Percentiles rank a stretch among this genome's conserved stretches.
Evolutionary conservation across 2,113 vertebrate species (phyloP).

Genomic region (Thamnophis sirtalis): DNA sequence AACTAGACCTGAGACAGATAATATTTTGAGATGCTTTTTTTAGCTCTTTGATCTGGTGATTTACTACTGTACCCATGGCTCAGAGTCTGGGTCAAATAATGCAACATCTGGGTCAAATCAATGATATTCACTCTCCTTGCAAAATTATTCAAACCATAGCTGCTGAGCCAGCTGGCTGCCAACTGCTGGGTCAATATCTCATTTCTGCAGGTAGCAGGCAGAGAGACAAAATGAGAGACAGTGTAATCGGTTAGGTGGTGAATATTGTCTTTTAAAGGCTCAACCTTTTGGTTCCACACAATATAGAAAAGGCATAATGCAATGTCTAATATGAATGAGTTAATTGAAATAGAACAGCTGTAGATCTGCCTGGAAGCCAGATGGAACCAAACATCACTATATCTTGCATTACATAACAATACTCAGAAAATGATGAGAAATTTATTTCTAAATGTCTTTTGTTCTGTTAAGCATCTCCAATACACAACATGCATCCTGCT

Average conservation of each 20-base stretch:
- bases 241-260: background rate
- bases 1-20: background rate
- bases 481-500: background rate
- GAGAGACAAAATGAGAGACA: background rate
- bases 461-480: background rate
- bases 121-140: constrained; percentile 4
- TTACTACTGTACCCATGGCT: background rate
- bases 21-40: constrained; percentile 17
- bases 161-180: constrained; percentile 13
- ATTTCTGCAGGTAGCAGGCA: background rate
- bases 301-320: constrained; percentile 6
- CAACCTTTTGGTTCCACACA: constrained; percentile 2
- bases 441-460: background rate
- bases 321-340: constrained; percentile 1
- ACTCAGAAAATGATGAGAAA: background rate
- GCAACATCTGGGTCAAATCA: constrained; percentile 27
- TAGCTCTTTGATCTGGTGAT: constrained; percentile 7
- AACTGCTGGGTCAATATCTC: constrained; percentile 16
- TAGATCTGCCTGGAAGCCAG: background rate
- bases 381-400: background rate
- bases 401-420: background rate
- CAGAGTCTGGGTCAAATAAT: constrained; percentile 23
- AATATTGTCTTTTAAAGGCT: background rate
- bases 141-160: constrained; percentile 4
- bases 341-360: constrained; percentile 3